Percentiles rank a stretch among this genome's conserved stretches.
Evolutionary conservation across 2,888 invertebrate species (phyloP).

Genomic region (Noctua janthe): DNA sequence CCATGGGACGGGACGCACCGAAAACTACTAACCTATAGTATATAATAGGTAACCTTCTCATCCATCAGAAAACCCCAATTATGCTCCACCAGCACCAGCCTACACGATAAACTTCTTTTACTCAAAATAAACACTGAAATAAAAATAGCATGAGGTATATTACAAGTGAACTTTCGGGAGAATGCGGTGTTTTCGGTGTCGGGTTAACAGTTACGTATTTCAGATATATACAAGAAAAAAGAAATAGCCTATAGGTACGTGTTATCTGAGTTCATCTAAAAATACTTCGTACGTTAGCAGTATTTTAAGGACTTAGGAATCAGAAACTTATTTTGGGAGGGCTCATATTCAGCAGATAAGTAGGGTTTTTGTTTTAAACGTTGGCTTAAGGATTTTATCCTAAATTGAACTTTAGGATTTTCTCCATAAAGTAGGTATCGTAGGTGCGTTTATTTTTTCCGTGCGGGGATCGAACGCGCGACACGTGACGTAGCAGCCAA

Average conservation of each 20-base stretch:
- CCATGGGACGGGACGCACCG: background rate
- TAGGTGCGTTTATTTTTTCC: too few species aligned
- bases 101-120: conserved; percentile 1
- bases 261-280: conserved; percentile 4
- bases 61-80: conserved; percentile 2
- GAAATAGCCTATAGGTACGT: background rate
- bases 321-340: background rate
- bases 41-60: background rate
- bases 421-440: too few species aligned
- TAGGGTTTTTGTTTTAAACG: too few species aligned
- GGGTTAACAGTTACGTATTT: background rate
- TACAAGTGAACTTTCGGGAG: conserved; percentile 20
- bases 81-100: conserved; percentile 7
- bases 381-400: too few species aligned
- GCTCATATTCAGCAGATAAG: background rate
- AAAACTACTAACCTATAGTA: too few species aligned
- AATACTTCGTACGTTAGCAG: background rate
- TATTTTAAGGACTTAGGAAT: background rate
- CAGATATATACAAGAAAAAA: background rate
- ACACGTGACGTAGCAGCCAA: too few species aligned
- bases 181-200: background rate
- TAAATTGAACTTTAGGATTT: too few species aligned
- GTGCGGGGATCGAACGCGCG: too few species aligned
- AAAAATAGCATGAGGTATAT: conserved; percentile 16
- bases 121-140: background rate